Base-by-base conservation (phyloP, 2,113 vertebrate genomes). In the Vireo altiloquus region DNA sequence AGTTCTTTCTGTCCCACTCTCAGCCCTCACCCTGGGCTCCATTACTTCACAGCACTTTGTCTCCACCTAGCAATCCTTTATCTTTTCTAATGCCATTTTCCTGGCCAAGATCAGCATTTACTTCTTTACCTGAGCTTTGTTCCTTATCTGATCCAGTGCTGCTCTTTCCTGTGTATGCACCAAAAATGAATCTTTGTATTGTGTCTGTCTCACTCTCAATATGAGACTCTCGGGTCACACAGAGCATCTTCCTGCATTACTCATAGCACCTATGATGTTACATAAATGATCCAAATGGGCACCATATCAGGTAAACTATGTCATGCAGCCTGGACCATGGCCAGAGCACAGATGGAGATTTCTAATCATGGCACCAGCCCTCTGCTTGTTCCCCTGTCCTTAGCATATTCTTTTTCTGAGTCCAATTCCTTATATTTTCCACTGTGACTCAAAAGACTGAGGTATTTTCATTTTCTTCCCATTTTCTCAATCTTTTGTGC, bases 331-430 rank as follows among this genome's bases (percentile, higher is more conserved):
- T 94, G 93, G 84, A 61, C 39, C 7, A 6, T 5, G 70, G 87
- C 93, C 93, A 91, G 78, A 74, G 83, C 81, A 95, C 92, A 95
- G 89, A 95, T 0, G 18, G 93, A 91, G 66, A 82, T 85, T 95
- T 94, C 91, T 92, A 57, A 91, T 95, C 42, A 59, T 7, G 63
- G 93, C 81, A 82, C 9, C 65, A 59, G 19, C 50, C 47, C 53
- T 81, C 61, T 79, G 61, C 27, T 46, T 87, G 50, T 42, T 95
- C 50, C 37, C 49, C 27, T 90, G 56, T 65, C 72, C 74, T 72
- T 69, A 77, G 27, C 5, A 3, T 23, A 46, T 27, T 71, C 12
- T 82, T 87, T 71, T 57, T 19, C 78, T 61, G 8, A 63, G 40
- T 25, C 28, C 31, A 66, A 4, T 47, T 89, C 47, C 63, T 63